Evolutionary conservation across 1,140 invertebrate genomes (phyloP), one percentile per base, ranked within the genome.

Genomic region (Tenebrio molitor): DNA sequence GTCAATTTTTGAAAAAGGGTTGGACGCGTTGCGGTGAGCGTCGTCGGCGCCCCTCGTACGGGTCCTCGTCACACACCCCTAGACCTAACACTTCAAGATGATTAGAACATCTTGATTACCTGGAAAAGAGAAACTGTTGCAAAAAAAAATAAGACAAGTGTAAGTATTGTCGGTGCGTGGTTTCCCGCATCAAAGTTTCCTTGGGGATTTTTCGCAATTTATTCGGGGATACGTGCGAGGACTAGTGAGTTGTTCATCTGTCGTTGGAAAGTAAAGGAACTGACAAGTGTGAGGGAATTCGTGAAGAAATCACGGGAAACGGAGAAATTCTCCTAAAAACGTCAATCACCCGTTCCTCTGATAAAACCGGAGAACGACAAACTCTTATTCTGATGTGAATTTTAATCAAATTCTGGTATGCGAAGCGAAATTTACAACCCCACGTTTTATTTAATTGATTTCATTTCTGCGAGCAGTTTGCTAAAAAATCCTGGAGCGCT

Each of bases 271-370:
- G 62, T 67, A 76, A 77, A 76, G 77, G 71, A 77, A 72, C 71
- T 72, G 77, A 78, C 72, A 76, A 79, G 76, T 79, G 78, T 75
- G 72, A 74, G 71, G 76, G 66, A 77, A 74, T 77, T 77, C 74
- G 41, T 65, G 33, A 71, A 74, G 74, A 79, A 76, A 77, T 79
- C 78, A 74, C 64, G 68, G 72, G 62, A 74, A 74, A 77, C 68
- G 73, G 73, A 23, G 58, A 75, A 76, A 73, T 75, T 69, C 71
- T 50, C 71, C 25, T 58, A 68, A 78, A 76, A 76, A 79, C 73
- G 76, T 79, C 78, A 79, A 77, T 79, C 78, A 77, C 72, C 63
- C 76, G 67, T 50, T 73, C 70, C 58, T 64, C 25, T 67, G 76
- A 77, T 77, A 72, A 77, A 77, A 76, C 50, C 15, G 50, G 25